Conservation (phyloP, 2,797 vertebrate species). For the Gallinago stenura region DNA sequence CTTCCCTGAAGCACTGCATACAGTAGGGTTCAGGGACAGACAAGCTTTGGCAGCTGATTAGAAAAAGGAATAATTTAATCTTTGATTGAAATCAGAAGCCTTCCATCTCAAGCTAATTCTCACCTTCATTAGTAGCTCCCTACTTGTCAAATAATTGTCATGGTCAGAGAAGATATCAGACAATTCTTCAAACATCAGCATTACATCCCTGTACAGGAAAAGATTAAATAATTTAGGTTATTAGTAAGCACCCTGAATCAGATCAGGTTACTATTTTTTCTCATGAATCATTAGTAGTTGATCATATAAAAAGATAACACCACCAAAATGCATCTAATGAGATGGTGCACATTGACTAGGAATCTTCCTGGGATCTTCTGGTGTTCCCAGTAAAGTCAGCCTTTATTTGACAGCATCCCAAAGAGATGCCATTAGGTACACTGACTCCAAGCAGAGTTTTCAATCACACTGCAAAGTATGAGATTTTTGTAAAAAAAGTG, state of each 20-base stretch:
- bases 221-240: neutral
- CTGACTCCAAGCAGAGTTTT: neutral
- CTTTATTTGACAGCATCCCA: neutral
- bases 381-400: neutral
- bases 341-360: neutral
- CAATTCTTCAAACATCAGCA: slow-evolving; percentile 93
- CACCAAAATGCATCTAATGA: neutral
- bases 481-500: neutral
- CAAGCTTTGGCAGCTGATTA: neutral
- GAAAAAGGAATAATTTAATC: neutral
- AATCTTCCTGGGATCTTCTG: neutral
- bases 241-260: neutral
- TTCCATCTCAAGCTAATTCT: slow-evolving; percentile 38
- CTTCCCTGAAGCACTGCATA: neutral
- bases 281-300: neutral
- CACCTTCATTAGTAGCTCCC: slow-evolving; percentile 96
- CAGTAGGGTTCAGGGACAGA: neutral
- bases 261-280: neutral
- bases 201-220: slow-evolving; percentile 83
- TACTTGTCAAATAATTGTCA: slow-evolving; percentile 93
- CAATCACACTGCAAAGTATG: neutral
- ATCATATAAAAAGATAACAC: neutral
- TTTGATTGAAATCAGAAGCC: neutral
- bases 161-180: slow-evolving; percentile 96
- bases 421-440: neutral